Evolutionary conservation across 1,140 invertebrate species (phyloP), one percentile per base, ranked within the genome.

Genomic region (Aphis craccivora): DNA sequence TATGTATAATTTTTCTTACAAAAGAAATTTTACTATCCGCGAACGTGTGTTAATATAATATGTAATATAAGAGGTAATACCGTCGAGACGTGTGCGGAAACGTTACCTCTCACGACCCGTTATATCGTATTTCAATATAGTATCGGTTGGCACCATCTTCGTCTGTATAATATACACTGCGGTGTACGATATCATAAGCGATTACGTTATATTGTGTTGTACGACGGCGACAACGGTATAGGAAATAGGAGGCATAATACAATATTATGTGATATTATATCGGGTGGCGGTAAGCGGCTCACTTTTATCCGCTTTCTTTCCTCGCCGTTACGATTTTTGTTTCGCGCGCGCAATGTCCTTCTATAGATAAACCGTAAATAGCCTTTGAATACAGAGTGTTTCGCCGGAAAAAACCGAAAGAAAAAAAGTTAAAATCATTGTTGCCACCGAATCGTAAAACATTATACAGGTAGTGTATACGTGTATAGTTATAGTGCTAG

Each of bases 91-190:
- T 67, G 30, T 67, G 60, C 60, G 30, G 60, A 76, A 76, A 76
- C 60, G 60, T 76, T 76, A n/a, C 60, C 60, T 7, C 1, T 7
- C 1, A 6, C n/a, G 0, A 14, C 30, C 0, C 2, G 30, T 76
- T 76, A 18, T 76, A 76, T 76, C 60, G 60, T n/a, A 76, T 76
- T 76, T 76, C 60, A n/a, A 76, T 76, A 76, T n/a, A 76, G 60
- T n/a, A n/a, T 76, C 60, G 60, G 30, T 76, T 5, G 30, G 14
- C n/a, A 76, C 60, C 60, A 30, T 67, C 1, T 25, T 18, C 48
- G 14, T 51, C 7, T 30, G 30, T 60, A 35, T 30, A 14, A 11
- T n/a, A 45, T n/a, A 35, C 18, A n/a, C 30, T 18, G 14, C 18
- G 60, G 30, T 76, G n/a, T 76, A 76, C n/a, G 18, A 76, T 76